Evolutionary conservation across 2,113 vertebrate species (phyloP), one percentile per base, ranked within the genome.

Genomic region (Reinhardtius hippoglossoides): DNA sequence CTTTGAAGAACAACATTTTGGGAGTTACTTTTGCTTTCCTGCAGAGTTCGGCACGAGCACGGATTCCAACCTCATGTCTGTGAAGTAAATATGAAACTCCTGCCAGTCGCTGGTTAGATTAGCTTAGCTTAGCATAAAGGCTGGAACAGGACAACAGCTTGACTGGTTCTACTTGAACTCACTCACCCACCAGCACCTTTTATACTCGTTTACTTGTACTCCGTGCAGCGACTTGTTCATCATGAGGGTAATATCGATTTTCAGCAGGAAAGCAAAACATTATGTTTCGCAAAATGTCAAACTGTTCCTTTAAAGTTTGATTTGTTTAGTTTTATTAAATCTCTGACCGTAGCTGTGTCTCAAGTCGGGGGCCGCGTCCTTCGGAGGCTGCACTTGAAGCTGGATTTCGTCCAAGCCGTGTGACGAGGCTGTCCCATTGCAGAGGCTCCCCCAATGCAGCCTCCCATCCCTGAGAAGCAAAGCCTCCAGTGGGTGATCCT

Each of bases 311-410:
- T 13, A 31, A 62, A 40, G 9, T 71, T 74, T 40, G 7, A 57
- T 55, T 31, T 69, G 31, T 78, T 63, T 67, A 55, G 42, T 74
- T 80, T 78, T 72, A 67, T 74, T 63, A 6, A 55, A 63, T 84
- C 6, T 82, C 26, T 26, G 67, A 27, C 2, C 7, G 4, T 15
- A 50, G 15, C 4, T 16, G 46, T 50, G 46, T 50, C 16, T 4
- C 7, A 1, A 15, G 14, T 50, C 46, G 18, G 46, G 18, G 46
- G 16, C 16, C 2, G 46, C 4, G 6, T 50, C 2, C 16, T 50
- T 50, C 12, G 4, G 13, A 16, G 13, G 44, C 44, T 46, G 44
- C 15, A 9, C 9, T 9, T 37, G 35, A 37, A 37, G 40, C 2
- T 0, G 9, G 10, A 42, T 42, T 42, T 3, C 40, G 3, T 42